These are phyloP conservation scores for Diplodus sargus DNA, from an alignment of 2,797 vertebrate genomes.

Conservation along the genomic window DNA sequence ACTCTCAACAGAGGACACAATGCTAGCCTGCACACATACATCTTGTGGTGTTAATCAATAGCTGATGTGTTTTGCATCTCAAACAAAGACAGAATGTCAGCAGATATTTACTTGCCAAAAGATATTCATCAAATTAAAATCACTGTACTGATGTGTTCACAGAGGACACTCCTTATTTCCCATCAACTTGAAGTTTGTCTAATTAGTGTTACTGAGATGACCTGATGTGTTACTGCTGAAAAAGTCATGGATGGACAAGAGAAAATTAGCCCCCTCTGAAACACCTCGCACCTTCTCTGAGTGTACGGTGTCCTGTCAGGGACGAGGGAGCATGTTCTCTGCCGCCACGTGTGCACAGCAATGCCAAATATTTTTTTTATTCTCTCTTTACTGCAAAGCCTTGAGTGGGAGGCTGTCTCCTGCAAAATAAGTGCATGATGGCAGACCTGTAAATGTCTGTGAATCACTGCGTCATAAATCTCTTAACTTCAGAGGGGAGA, in stretches of 20 bases:
- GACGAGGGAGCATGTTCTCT: background rate
- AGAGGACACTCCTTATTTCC: slow-evolving; percentile 30
- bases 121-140: slow-evolving; percentile 48
- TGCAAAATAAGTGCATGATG: slow-evolving; percentile 49
- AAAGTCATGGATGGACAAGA: background rate
- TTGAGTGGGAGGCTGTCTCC: slow-evolving; percentile 40
- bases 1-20: slow-evolving; percentile 35
- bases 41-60: slow-evolving; percentile 58
- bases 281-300: background rate
- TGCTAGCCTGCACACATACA: slow-evolving; percentile 28
- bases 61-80: slow-evolving; percentile 61
- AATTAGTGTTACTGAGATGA: background rate
- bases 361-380: slow-evolving; percentile 9
- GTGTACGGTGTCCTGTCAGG: background rate
- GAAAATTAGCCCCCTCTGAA: slow-evolving; percentile 2
- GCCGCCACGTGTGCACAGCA: background rate
- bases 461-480: slow-evolving; percentile 75
- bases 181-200: slow-evolving; percentile 1
- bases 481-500: slow-evolving; percentile 57
- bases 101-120: slow-evolving; percentile 59
- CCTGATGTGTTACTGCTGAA: background rate
- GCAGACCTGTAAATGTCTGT: slow-evolving; percentile 64
- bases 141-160: slow-evolving; percentile 9
- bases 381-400: slow-evolving; percentile 37
- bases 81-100: slow-evolving; percentile 67